Percentiles rank a stretch among this genome's conserved stretches.
These are phyloP conservation scores for Sogatella furcifera DNA, from an alignment of 1,140 invertebrate species.

Conservation along the genomic window DNA sequence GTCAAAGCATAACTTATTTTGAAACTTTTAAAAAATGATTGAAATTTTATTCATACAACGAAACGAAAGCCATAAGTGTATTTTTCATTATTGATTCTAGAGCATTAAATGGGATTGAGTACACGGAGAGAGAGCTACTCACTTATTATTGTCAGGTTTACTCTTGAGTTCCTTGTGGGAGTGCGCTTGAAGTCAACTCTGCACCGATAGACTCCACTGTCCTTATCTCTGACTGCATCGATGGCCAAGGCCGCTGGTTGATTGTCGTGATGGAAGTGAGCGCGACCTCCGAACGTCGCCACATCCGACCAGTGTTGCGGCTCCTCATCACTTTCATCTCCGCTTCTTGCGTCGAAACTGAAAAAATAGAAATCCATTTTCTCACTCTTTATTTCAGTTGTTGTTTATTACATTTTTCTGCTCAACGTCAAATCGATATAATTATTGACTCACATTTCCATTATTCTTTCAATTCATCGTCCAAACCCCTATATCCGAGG, in stretches of 20 bases:
- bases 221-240: conserved; percentile 50
- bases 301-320: conserved; percentile 50
- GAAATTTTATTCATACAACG: too few species aligned
- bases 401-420: too few species aligned
- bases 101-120: too few species aligned
- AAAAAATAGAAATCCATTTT: conserved; percentile 32
- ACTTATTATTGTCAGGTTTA: conserved; percentile 83
- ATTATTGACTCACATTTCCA: too few species aligned
- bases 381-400: too few species aligned
- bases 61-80: too few species aligned
- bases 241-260: conserved; percentile 53
- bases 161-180: conserved; percentile 73
- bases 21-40: too few species aligned
- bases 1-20: too few species aligned
- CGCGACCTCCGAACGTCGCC: conserved; percentile 44
- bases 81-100: too few species aligned
- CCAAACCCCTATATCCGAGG: too few species aligned
- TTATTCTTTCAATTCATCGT: too few species aligned
- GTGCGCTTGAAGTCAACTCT: conserved; percentile 81
- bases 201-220: conserved; percentile 78
- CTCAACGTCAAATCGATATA: too few species aligned
- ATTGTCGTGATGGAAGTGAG: conserved; percentile 46
- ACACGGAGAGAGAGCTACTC: conserved; percentile 37
- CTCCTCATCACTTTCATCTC: conserved; percentile 35
- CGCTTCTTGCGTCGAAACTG: conserved; percentile 54